phyloP scores from a whole-genome alignment of 2,888 invertebrate genomes.

The Thumatha senex region DNA sequence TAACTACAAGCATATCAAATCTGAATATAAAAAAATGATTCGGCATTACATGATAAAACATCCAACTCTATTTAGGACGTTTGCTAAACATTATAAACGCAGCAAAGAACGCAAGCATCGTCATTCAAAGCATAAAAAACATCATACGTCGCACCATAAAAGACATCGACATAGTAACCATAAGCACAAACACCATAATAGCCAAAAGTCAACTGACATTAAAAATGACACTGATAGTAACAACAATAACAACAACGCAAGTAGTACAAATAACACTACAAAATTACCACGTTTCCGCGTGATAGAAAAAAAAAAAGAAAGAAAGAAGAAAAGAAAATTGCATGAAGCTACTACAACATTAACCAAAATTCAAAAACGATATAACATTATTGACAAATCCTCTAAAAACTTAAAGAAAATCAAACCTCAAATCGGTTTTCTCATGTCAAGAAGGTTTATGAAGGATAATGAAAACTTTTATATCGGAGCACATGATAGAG shows the following conservation, averaged over 20 bases:
- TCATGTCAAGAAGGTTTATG: neutral
- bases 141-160: conserved; percentile 1
- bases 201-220: neutral
- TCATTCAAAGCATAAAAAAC: conserved; percentile 2
- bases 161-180: neutral
- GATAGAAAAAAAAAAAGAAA: neutral
- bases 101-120: neutral
- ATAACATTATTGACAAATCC: neutral
- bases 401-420: neutral
- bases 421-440: neutral
- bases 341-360: no score
- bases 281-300: neutral
- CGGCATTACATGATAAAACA: conserved; percentile 11
- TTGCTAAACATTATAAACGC: conserved; percentile 8
- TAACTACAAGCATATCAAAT: neutral
- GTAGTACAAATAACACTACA: neutral
- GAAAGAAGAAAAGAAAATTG: no score
- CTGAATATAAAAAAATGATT: conserved; percentile 10
- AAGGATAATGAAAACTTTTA: neutral
- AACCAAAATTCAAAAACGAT: neutral
- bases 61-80: conserved; percentile 15
- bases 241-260: neutral
- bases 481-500: neutral
- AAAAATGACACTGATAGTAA: neutral
- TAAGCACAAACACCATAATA: neutral